Base-by-base conservation (phyloP, 2,113 vertebrate species). In the Axis porcinus region DNA sequence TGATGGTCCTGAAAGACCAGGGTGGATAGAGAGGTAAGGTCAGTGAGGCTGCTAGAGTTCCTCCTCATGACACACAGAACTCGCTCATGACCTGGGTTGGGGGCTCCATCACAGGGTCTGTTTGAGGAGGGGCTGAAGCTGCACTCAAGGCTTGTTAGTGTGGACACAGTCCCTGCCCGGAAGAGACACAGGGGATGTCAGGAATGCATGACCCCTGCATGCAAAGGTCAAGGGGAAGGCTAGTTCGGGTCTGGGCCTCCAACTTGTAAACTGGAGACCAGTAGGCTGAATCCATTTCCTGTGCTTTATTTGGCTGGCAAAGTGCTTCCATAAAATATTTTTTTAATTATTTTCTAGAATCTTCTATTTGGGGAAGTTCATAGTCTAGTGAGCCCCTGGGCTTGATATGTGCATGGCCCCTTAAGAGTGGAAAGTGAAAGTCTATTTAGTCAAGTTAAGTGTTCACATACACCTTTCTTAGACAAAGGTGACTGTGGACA, bases 331-430 rank as follows among this genome's bases (percentile, higher is more conserved):
- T 70, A 60, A 86, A 47, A 14, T 10, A 14, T 89, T 78, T 47
- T 74, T 27, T 17, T 0, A 84, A 88, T 81, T 76, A 83, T 88
- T 94, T 92, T 88, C 54, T 67, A 86, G 43, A 27, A 43, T 64
- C 54, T 74, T 97, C 58, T 55, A 55, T 36, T 78, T 85, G 83
- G 52, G 58, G 52, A 28, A 64, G 52, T 85, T 91, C 86, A 54
- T 23, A 12, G 8, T 47, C 11, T 40, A 84, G 16, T 19, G 52
- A 79, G 54, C 45, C 74, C 79, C 1, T 1, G 50, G 64, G 4
- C 40, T 76, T 28, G 33, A 55, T 30, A 27, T 50, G 21, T 25
- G 11, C 19, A 25, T 17, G 55, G 15, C 27, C 47, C 91, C 94
- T 82, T 89, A 89, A 83, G 60, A 91, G 45, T 36, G 21, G 82